Percentiles rank a stretch among this genome's conserved stretches.
Evolutionary conservation across 1,140 invertebrate species (phyloP).

Genomic region (Asobara japonica): DNA sequence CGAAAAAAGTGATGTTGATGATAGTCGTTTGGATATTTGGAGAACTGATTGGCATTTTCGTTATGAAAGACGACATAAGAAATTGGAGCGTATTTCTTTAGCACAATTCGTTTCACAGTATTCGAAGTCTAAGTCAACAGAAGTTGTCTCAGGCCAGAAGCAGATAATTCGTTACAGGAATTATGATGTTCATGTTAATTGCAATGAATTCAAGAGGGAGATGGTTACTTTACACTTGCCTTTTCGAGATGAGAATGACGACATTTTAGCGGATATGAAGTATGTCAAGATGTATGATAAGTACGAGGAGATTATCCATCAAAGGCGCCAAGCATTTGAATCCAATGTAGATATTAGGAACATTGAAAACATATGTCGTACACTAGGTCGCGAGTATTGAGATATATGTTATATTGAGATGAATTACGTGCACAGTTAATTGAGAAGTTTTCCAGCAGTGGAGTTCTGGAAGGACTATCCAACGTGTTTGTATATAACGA

Average conservation of each 20-base stretch:
- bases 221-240: neutral
- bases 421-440: too few species aligned
- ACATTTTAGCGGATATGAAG: neutral
- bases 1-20: constrained; percentile 20
- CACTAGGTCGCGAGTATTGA: neutral
- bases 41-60: constrained; percentile 49
- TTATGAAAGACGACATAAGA: constrained; percentile 38
- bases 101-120: constrained; percentile 20
- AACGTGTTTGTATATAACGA: too few species aligned
- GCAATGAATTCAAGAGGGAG: neutral
- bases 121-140: neutral
- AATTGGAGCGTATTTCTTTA: neutral
- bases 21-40: constrained; percentile 45
- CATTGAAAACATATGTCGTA: neutral
- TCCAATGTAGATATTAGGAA: neutral
- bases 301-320: neutral
- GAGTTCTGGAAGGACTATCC: too few species aligned
- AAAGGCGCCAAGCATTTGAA: neutral
- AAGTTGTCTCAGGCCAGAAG: neutral
- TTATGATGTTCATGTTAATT: neutral
- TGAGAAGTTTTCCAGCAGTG: too few species aligned
- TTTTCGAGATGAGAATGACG: neutral
- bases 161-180: neutral
- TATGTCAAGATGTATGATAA: neutral
- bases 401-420: neutral